Percentiles rank a stretch among this genome's conserved stretches.
phyloP scores from a whole-genome alignment of 30 jellyfish, hydroid and myxozoan species.

The Haliclystus octoradiatus region DNA sequence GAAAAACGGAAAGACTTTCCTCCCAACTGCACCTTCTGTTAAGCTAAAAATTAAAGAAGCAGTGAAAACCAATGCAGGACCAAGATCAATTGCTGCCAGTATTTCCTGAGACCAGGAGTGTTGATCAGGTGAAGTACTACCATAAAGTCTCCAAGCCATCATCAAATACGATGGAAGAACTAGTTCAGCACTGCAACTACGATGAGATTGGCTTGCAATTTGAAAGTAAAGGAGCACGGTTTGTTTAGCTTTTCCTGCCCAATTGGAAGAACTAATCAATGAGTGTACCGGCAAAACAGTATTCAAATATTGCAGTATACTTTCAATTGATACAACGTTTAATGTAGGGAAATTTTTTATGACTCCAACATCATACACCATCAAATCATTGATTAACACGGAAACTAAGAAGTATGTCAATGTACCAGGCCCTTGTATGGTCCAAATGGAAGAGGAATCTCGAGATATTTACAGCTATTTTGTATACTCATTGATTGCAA shows the following conservation, averaged over 20 bases:
- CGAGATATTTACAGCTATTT: not conserved
- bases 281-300: not conserved
- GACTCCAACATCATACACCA: constrained; percentile 2
- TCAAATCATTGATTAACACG: not conserved
- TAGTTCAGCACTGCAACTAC: too few relatives aligned
- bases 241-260: not conserved
- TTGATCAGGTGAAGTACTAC: too few relatives aligned
- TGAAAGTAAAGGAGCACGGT: not conserved
- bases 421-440: constrained; percentile 2
- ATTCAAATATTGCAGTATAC: not conserved
- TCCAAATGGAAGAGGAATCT: not conserved
- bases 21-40: too few relatives aligned
- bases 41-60: too few relatives aligned
- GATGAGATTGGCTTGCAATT: not conserved
- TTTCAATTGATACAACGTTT: constrained; percentile 5
- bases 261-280: not conserved
- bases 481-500: not conserved
- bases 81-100: too few relatives aligned
- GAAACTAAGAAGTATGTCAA: not conserved
- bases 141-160: too few relatives aligned
- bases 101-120: too few relatives aligned
- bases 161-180: too few relatives aligned
- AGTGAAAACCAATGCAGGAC: too few relatives aligned
- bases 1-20: too few relatives aligned
- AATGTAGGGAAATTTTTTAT: not conserved